These are phyloP conservation scores for Hypsibius dujardini DNA, from an alignment of 1,140 invertebrate genomes.

Conservation along the genomic window DNA sequence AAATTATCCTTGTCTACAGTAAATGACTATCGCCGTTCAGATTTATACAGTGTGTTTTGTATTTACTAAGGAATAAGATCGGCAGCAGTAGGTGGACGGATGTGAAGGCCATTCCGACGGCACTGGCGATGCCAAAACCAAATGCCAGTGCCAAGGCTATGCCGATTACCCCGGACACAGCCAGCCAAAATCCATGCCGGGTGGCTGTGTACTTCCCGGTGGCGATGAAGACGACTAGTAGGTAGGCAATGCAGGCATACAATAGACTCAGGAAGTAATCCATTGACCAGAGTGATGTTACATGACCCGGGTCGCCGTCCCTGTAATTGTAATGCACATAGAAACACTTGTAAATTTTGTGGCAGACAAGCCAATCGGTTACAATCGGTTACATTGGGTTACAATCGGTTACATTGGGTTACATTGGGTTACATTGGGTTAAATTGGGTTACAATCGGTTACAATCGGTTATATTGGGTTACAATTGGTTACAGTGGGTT, in stretches of 20 bases:
- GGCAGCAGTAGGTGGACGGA: background rate
- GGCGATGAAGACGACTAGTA: background rate
- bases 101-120: background rate
- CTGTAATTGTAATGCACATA: too few relatives aligned
- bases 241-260: background rate
- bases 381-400: too few relatives aligned
- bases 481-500: too few relatives aligned
- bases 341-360: too few relatives aligned
- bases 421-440: too few relatives aligned
- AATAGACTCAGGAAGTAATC: conserved; percentile 10
- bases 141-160: background rate
- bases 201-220: background rate
- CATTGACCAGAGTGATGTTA: background rate
- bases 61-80: background rate
- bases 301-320: too few relatives aligned
- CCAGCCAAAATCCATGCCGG: conserved; percentile 8
- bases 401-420: too few relatives aligned
- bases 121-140: background rate
- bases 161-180: background rate
- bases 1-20: background rate
- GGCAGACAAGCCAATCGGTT: too few relatives aligned
- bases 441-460: too few relatives aligned
- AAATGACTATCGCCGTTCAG: background rate
- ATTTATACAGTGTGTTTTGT: background rate
- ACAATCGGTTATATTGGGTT: too few relatives aligned